A percentile compares a stretch with the other conserved stretches of the same genome.
Evolutionary conservation across 2,888 invertebrate genomes (phyloP).

Genomic region (Diachrysia chrysitis): DNA sequence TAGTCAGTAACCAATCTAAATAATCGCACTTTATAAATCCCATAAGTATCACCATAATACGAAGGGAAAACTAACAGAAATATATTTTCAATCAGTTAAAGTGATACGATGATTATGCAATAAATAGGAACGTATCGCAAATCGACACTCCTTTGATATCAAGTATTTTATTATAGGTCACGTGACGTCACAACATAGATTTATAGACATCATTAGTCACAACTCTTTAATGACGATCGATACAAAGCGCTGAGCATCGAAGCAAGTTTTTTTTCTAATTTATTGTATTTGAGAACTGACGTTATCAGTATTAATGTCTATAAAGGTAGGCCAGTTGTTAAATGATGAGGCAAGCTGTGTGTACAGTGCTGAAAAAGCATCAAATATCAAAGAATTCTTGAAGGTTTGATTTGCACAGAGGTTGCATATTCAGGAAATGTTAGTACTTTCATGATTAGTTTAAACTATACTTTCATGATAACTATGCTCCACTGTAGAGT

Average conservation of each 20-base stretch:
- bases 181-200: slow-evolving; percentile 10
- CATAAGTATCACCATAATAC: neutral
- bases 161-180: slow-evolving; percentile 12
- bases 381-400: no score
- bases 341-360: no score
- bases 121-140: slow-evolving; percentile 20
- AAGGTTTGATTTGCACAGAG: no score
- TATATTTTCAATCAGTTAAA: slow-evolving; percentile 48
- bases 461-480: no score
- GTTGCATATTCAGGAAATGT: no score
- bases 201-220: neutral
- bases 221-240: slow-evolving; percentile 3
- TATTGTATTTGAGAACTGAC: neutral
- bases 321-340: no score
- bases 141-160: slow-evolving; percentile 41
- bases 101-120: slow-evolving; percentile 32
- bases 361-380: no score
- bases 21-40: neutral
- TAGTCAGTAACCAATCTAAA: neutral
- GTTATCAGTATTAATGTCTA: no score
- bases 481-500: no score
- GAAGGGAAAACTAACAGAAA: neutral
- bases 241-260: neutral
- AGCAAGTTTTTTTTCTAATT: neutral
- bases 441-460: no score